A percentile compares a stretch with the other conserved stretches of the same genome.
Evolutionary conservation across 2,888 invertebrate species (phyloP).

Genomic region (Nephrotoma appendiculata): DNA sequence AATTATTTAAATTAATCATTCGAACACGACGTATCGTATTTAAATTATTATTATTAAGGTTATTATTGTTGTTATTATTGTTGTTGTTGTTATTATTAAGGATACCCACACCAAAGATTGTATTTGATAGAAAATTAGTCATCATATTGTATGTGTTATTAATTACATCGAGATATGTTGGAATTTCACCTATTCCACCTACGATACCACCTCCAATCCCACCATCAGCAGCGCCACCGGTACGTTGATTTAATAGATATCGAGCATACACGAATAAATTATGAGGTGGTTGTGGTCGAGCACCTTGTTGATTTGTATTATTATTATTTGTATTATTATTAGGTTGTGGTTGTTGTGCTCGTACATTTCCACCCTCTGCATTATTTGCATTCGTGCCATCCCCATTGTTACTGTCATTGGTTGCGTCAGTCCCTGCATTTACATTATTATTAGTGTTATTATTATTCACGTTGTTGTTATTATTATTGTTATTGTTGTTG

Average conservation of each 20-base stretch:
- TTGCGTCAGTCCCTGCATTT: constrained; percentile 8
- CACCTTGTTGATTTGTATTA: constrained; percentile 7
- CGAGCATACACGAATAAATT: not conserved
- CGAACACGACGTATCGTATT: constrained; percentile 9
- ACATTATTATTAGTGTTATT: constrained; percentile 3
- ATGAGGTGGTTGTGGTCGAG: not conserved
- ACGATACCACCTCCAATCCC: constrained; percentile 6
- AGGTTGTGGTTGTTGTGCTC: not conserved
- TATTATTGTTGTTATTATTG: constrained; percentile 2
- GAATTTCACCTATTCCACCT: constrained; percentile 7
- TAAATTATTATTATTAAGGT: not conserved
- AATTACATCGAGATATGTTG: not conserved
- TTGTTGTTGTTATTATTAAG: constrained; percentile 1
- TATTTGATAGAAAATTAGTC: not conserved
- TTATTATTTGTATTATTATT: constrained; percentile 7
- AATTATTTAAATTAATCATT: constrained; percentile 20
- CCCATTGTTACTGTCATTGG: not conserved
- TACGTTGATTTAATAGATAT: not conserved
- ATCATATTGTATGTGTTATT: not conserved
- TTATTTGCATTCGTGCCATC: not conserved
- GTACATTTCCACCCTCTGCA: not conserved
- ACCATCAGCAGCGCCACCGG: constrained; percentile 6
- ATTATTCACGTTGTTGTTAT: not conserved
- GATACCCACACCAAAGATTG: constrained; percentile 7
- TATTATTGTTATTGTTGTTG: not conserved